These are phyloP conservation scores for Thymallus thymallus DNA, from an alignment of 2,113 vertebrate genomes.

Conservation along the genomic window DNA sequence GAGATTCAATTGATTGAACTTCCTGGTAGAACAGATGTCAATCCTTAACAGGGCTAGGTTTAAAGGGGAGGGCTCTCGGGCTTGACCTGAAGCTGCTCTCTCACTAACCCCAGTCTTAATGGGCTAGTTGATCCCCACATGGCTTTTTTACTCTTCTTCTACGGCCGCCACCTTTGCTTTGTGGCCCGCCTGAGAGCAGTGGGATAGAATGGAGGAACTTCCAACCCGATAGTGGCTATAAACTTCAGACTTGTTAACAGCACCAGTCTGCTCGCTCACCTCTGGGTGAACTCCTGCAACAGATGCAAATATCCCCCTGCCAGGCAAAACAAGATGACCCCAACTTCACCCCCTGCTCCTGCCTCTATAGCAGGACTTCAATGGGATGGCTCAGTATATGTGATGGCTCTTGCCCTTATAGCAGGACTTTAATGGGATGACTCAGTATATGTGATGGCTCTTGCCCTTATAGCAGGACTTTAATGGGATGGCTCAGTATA, in stretches of 20 bases:
- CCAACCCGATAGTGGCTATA: slow-evolving; percentile 70
- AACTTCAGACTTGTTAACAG: slow-evolving; percentile 79
- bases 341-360: slow-evolving; percentile 63
- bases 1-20: too few relatives aligned
- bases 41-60: background rate
- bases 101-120: slow-evolving; percentile 53
- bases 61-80: slow-evolving; percentile 19
- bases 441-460: slow-evolving; percentile 7
- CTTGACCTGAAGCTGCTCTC: slow-evolving; percentile 48
- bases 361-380: slow-evolving; percentile 31
- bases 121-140: slow-evolving; percentile 54
- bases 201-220: slow-evolving; percentile 58
- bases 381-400: slow-evolving; percentile 7
- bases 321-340: slow-evolving; percentile 49
- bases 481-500: slow-evolving; percentile 6
- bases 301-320: slow-evolving; percentile 56
- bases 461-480: slow-evolving; percentile 39
- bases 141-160: slow-evolving; percentile 47
- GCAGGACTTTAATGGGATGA: slow-evolving; percentile 24
- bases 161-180: slow-evolving; percentile 44
- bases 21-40: too few relatives aligned
- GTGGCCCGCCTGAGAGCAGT: slow-evolving; percentile 1
- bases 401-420: slow-evolving; percentile 36
- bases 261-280: slow-evolving; percentile 77
- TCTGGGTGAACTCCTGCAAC: slow-evolving; percentile 75